Evolutionary conservation across 2,797 vertebrate species (phyloP).

Genomic region (Trachops cirrhosus): DNA sequence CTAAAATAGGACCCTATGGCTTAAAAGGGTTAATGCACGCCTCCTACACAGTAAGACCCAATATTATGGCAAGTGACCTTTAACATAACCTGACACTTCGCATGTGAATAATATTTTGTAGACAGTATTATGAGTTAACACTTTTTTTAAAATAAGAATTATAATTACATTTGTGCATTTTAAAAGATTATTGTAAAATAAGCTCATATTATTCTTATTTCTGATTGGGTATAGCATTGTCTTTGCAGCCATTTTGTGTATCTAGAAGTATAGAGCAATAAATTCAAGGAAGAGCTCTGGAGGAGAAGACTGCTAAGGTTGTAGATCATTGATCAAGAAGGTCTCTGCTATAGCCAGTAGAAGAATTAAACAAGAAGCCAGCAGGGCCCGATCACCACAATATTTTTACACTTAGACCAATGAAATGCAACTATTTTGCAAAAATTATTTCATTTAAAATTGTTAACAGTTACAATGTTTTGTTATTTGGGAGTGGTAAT

Average conservation of each 20-base stretch:
- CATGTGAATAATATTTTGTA: background rate
- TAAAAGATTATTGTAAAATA: constrained; percentile 25
- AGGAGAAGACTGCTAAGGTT: constrained; percentile 60
- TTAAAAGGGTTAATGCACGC: background rate
- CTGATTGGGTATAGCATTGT: constrained; percentile 22
- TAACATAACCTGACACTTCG: background rate
- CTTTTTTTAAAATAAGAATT: constrained; percentile 43
- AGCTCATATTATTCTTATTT: constrained; percentile 19
- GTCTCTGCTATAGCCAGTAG: constrained; percentile 41
- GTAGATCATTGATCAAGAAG: constrained; percentile 63
- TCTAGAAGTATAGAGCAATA: constrained; percentile 49
- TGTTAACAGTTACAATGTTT: background rate
- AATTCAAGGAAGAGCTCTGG: constrained; percentile 46
- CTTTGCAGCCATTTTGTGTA: constrained; percentile 54
- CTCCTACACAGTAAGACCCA: background rate
- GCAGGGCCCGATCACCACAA: background rate
- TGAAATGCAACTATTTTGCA: background rate
- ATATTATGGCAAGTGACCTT: background rate
- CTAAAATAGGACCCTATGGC: background rate
- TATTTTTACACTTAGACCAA: background rate
- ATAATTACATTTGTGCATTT: constrained; percentile 34
- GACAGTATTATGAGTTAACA: constrained; percentile 9
- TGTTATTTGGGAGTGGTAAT: background rate
- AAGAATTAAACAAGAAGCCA: constrained; percentile 20
- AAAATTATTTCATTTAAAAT: constrained; percentile 1